These are phyloP conservation scores for Lingula anatina DNA, from an alignment of 2,888 invertebrate genomes.

Conservation along the genomic window DNA sequence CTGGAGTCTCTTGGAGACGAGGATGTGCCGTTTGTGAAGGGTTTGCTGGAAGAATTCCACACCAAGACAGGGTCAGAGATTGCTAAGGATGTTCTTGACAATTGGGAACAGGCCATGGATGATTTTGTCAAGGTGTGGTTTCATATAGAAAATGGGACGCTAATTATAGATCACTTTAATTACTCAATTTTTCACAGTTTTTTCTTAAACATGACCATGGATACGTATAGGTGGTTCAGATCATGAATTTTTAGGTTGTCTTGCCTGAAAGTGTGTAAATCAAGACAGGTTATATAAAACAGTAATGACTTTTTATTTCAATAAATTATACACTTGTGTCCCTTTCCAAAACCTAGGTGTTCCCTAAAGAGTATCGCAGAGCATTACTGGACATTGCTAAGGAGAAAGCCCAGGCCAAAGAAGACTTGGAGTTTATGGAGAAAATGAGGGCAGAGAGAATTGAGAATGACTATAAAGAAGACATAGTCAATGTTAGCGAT, in stretches of 20 bases:
- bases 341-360: too few species aligned
- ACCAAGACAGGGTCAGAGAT: conserved; percentile 83
- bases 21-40: conserved; percentile 72
- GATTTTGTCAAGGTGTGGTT: conserved; percentile 74
- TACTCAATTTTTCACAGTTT: too few species aligned
- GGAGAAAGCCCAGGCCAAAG: conserved; percentile 25
- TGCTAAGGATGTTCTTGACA: conserved; percentile 70
- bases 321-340: too few species aligned
- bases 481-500: conserved; percentile 12
- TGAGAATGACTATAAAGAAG: conserved; percentile 21
- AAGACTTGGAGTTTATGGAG: conserved; percentile 11
- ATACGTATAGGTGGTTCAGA: too few species aligned
- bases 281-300: too few species aligned
- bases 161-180: too few species aligned
- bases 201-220: too few species aligned
- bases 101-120: conserved; percentile 72
- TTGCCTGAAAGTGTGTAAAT: too few species aligned
- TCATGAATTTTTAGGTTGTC: too few species aligned
- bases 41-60: conserved; percentile 77
- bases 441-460: conserved; percentile 11
- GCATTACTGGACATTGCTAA: conserved; percentile 68
- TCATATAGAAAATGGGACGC: not conserved
- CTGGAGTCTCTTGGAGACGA: conserved; percentile 71
- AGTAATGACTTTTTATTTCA: too few species aligned
- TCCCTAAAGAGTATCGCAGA: conserved; percentile 93